Percentiles rank a stretch among this genome's conserved stretches.
Conservation (phyloP, 64 coral and sea anemone species). For the Acropora tenuis region DNA sequence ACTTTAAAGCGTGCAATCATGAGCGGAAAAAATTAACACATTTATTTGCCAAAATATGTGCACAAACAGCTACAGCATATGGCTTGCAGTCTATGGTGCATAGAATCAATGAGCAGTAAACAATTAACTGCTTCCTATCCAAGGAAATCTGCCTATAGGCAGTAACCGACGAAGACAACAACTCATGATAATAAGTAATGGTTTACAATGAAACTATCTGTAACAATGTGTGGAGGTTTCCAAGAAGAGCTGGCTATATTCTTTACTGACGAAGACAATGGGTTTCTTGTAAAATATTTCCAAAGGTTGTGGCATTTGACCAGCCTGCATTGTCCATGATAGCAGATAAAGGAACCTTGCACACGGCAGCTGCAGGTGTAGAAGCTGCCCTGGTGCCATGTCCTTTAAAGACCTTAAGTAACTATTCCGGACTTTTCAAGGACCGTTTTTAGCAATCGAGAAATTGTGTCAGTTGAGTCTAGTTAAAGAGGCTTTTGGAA, state of each 20-base stretch:
- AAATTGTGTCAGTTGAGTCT: background rate
- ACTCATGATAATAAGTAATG: slow-evolving; percentile 28
- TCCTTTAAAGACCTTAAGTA: slow-evolving; percentile 30
- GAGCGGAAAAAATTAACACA: slow-evolving; percentile 16
- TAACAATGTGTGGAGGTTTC: too few species aligned
- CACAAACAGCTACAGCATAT: slow-evolving; percentile 8
- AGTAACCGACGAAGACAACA: slow-evolving; percentile 30
- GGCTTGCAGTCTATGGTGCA: slow-evolving; percentile 10
- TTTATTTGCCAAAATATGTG: slow-evolving; percentile 34
- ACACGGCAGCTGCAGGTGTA: slow-evolving; percentile 57
- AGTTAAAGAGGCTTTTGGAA: slow-evolving; percentile 31
- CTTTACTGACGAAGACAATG: too few species aligned
- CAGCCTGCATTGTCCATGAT: too few species aligned
- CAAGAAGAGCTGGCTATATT: too few species aligned
- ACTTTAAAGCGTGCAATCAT: slow-evolving; percentile 30
- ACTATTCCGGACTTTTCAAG: background rate
- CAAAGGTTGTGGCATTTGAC: too few species aligned
- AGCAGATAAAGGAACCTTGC: slow-evolving; percentile 15
- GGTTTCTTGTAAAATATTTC: too few species aligned
- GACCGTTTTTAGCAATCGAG: too few species aligned
- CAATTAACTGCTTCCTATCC: slow-evolving; percentile 1
- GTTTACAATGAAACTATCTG: slow-evolving; percentile 27
- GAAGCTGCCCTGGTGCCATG: slow-evolving; percentile 65
- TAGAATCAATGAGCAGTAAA: slow-evolving; percentile 5
- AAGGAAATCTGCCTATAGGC: background rate